A percentile compares a stretch with the other conserved stretches of the same genome.
These are phyloP conservation scores for Chaetophractus vellerosus DNA, from an alignment of 2,797 vertebrate genomes.

Conservation along the genomic window DNA sequence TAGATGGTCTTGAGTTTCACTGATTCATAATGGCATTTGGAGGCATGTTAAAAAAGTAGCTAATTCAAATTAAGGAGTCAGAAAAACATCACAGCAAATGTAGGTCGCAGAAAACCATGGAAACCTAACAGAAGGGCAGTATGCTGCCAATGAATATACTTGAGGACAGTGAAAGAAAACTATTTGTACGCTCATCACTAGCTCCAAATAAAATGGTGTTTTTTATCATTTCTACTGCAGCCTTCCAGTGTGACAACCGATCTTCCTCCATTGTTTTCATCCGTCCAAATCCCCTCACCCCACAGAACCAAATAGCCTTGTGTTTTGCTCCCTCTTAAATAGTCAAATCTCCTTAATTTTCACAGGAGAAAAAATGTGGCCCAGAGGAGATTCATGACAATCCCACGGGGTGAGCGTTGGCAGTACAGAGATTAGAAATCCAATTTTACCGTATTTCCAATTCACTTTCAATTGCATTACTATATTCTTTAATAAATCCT, in stretches of 20 bases:
- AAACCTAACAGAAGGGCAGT: constrained; percentile 58
- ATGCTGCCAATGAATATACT: constrained; percentile 30
- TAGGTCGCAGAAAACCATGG: constrained; percentile 69
- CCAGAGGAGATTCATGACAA: constrained; percentile 58
- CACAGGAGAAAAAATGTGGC: constrained; percentile 38
- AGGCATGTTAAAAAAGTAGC: constrained; percentile 55
- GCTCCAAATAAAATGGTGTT: constrained; percentile 35
- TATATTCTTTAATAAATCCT: constrained; percentile 72
- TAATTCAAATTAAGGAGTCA: constrained; percentile 77
- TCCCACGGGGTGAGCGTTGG: background rate
- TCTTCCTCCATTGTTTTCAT: background rate
- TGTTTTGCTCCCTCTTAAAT: constrained; percentile 47
- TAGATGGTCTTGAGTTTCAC: constrained; percentile 63
- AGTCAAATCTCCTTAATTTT: constrained; percentile 68
- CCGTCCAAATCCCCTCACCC: background rate
- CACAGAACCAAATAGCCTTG: constrained; percentile 33
- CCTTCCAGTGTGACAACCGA: background rate
- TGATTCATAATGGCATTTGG: constrained; percentile 72
- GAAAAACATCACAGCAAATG: constrained; percentile 74
- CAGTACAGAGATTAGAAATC: constrained; percentile 67
- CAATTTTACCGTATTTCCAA: constrained; percentile 74
- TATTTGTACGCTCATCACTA: background rate
- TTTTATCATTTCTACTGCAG: constrained; percentile 30
- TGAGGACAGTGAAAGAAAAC: constrained; percentile 37
- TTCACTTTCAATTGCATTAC: constrained; percentile 66